Evolutionary conservation across 2,888 invertebrate species (phyloP).

Genomic region (Ypsolopha scabrella): DNA sequence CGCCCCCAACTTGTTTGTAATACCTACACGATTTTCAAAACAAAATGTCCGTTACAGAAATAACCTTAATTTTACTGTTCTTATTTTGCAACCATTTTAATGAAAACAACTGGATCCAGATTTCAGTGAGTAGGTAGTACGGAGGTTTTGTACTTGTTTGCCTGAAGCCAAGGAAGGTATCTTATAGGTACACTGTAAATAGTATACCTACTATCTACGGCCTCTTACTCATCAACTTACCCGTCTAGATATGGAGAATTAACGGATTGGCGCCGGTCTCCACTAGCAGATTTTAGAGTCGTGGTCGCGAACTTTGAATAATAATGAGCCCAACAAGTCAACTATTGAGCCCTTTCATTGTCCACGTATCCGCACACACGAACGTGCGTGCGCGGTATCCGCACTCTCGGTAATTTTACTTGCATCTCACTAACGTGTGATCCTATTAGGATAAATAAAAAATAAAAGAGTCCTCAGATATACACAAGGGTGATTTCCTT

Average conservation of each 20-base stretch:
- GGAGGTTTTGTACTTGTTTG: background rate
- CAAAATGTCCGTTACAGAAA: background rate
- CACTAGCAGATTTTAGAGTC: slow-evolving; percentile 13
- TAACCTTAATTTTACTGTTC: background rate
- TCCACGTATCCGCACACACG: slow-evolving; percentile 16
- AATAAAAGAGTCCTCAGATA: background rate
- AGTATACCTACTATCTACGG: background rate
- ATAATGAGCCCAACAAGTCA: slow-evolving; percentile 30
- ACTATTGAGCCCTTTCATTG: slow-evolving; percentile 15
- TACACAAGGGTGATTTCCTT: slow-evolving; percentile 1
- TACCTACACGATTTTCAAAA: background rate
- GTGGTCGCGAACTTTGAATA: slow-evolving; percentile 43
- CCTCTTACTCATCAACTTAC: background rate
- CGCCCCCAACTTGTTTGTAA: background rate
- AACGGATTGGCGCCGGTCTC: slow-evolving; percentile 7
- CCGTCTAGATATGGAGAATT: slow-evolving; percentile 2
- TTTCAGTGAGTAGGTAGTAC: background rate
- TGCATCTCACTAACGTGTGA: background rate
- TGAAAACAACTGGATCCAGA: background rate
- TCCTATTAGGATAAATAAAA: background rate
- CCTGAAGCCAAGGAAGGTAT: background rate
- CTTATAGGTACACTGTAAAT: no score
- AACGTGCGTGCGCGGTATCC: background rate
- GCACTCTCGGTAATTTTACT: background rate
- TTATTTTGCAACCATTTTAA: no score